Conservation (phyloP, 2,888 invertebrate genomes). For the Amphimallon solstitiale region DNA sequence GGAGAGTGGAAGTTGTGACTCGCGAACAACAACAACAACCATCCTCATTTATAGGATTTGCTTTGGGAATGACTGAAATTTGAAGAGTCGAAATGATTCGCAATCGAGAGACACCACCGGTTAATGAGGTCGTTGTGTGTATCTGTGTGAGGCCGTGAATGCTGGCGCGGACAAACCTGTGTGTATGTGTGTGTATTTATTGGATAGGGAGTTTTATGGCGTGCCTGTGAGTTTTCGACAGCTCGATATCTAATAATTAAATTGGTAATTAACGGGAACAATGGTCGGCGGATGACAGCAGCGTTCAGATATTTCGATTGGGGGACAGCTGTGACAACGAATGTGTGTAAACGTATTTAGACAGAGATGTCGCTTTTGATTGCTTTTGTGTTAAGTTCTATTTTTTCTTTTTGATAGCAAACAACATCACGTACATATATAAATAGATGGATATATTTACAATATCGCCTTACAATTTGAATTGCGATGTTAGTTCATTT, state of each 20-base stretch:
- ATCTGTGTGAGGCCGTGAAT: neutral
- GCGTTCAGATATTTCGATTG: neutral
- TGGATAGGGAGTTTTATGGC: constrained; percentile 6
- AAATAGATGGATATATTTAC: too few species aligned
- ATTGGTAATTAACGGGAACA: constrained; percentile 33
- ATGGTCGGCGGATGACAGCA: constrained; percentile 7
- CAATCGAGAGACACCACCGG: constrained; percentile 11
- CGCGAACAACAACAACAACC: neutral
- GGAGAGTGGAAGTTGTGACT: neutral
- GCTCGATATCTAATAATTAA: constrained; percentile 27
- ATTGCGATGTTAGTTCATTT: too few species aligned
- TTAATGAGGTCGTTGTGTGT: constrained; percentile 8
- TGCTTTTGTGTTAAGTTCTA: too few species aligned
- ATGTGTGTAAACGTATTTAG: neutral
- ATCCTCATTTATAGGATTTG: too few species aligned
- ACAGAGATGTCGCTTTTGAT: too few species aligned
- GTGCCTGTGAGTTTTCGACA: constrained; percentile 22
- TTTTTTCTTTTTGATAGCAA: too few species aligned
- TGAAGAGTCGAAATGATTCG: constrained; percentile 24
- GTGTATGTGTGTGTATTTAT: neutral
- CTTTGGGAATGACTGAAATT: constrained; percentile 5
- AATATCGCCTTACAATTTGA: too few species aligned
- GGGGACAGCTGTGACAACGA: constrained; percentile 13
- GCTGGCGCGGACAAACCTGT: neutral
- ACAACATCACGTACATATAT: too few species aligned